Evolutionary conservation across 2,113 vertebrate genomes (phyloP).

Genomic region (Takifugu flavidus): DNA sequence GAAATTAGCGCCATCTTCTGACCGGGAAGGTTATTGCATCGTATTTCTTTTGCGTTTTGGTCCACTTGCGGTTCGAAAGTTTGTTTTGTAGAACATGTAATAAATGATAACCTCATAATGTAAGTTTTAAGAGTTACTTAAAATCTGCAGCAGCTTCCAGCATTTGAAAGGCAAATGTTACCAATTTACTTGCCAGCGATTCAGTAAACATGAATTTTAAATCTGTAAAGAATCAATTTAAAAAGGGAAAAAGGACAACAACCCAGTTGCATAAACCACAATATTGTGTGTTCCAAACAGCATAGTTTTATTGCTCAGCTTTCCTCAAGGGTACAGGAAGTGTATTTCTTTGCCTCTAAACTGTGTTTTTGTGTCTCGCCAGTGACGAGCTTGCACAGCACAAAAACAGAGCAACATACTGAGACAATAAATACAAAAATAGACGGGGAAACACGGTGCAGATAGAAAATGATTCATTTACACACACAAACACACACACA

Average conservation of each 20-base stretch:
- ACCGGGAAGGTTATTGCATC: too few relatives aligned
- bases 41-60: too few relatives aligned
- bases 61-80: too few relatives aligned
- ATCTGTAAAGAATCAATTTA: background rate
- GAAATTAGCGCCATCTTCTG: too few relatives aligned
- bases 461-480: conserved; percentile 12
- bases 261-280: conserved; percentile 76
- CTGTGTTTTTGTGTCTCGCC: conserved; percentile 82
- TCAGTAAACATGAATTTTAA: background rate
- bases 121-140: too few relatives aligned
- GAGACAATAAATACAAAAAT: conserved; percentile 93
- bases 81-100: too few relatives aligned
- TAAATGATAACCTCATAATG: too few relatives aligned
- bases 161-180: too few relatives aligned
- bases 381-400: conserved; percentile 91
- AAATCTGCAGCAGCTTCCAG: too few relatives aligned
- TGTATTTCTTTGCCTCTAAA: conserved; percentile 62
- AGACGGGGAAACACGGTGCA: conserved; percentile 36
- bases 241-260: conserved; percentile 9
- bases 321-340: conserved; percentile 85
- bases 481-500: conserved; percentile 9
- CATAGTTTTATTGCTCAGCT: conserved; percentile 93
- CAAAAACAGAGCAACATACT: conserved; percentile 76
- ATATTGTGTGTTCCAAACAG: conserved; percentile 90
- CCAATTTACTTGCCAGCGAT: too few relatives aligned